Percentiles rank a stretch among this genome's conserved stretches.
Conservation (phyloP, 2,113 vertebrate species). For the Poeciliopsis occidentalis region DNA sequence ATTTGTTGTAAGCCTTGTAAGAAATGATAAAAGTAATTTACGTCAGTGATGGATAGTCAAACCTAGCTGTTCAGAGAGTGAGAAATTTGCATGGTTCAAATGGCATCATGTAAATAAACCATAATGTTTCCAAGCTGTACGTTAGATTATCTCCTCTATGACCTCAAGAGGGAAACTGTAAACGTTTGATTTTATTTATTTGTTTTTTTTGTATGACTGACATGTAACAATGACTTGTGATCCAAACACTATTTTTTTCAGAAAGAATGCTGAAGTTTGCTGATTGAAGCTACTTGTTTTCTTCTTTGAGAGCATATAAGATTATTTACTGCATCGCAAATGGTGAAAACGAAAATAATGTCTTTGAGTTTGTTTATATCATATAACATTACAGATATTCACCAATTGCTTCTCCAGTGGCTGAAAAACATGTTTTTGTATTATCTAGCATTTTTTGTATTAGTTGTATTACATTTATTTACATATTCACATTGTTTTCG, state of each 20-base stretch:
- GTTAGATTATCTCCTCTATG: background rate
- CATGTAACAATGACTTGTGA: background rate
- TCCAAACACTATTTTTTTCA: background rate
- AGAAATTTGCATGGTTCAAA: background rate
- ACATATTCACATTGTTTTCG: background rate
- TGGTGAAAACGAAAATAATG: no score
- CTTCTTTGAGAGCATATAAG: background rate
- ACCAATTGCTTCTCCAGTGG: background rate
- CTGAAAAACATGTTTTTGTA: no score
- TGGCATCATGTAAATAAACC: background rate
- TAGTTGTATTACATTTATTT: no score
- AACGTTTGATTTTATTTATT: background rate
- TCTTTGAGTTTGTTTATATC: no score
- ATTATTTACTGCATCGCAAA: no score
- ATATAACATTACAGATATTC: no score
- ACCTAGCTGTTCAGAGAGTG: background rate
- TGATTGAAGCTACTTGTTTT: no score
- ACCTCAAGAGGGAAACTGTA: constrained; percentile 21
- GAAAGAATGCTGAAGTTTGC: no score
- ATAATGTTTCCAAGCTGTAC: background rate
- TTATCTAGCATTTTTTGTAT: no score
- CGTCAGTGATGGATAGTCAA: background rate
- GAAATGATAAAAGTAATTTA: background rate
- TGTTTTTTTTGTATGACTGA: background rate
- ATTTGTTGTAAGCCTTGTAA: background rate